phyloP scores from a whole-genome alignment of 2,113 vertebrate species.

The Megalops atlanticus region DNA sequence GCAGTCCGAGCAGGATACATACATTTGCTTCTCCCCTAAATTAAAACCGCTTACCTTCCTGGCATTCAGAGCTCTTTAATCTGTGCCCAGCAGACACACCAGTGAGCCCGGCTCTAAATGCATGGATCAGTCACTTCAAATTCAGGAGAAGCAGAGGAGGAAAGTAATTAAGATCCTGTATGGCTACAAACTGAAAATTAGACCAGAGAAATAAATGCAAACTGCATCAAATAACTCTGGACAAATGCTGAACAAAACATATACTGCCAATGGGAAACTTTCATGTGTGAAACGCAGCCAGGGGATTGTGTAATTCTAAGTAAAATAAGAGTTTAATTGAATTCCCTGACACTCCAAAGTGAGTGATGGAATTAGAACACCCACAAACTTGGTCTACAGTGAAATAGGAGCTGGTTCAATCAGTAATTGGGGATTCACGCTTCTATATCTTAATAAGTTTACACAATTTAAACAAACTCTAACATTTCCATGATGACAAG shows the following conservation, averaged over 20 bases:
- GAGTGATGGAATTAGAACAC: conserved; percentile 55
- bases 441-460: conserved; percentile 38
- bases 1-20: too few relatives aligned
- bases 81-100: neutral
- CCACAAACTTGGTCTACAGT: conserved; percentile 42
- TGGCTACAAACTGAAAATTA: conserved; percentile 4
- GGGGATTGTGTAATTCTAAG: conserved; percentile 35
- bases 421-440: conserved; percentile 26
- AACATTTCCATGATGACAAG: neutral
- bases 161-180: conserved; percentile 16
- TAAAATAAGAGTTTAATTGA: conserved; percentile 29
- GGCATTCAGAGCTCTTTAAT: neutral
- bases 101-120: conserved; percentile 6
- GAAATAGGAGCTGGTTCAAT: conserved; percentile 56
- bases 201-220: neutral
- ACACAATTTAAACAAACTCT: conserved; percentile 15
- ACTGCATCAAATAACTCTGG: neutral
- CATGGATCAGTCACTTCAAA: neutral
- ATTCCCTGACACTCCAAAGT: conserved; percentile 29
- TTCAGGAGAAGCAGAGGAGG: neutral
- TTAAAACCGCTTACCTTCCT: too few relatives aligned
- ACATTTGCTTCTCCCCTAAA: too few relatives aligned
- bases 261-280: neutral
- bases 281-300: conserved; percentile 9
- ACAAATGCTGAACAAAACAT: neutral